These are phyloP conservation scores for Phymatocera aterrima DNA, from an alignment of 2,888 invertebrate species.

Conservation along the genomic window DNA sequence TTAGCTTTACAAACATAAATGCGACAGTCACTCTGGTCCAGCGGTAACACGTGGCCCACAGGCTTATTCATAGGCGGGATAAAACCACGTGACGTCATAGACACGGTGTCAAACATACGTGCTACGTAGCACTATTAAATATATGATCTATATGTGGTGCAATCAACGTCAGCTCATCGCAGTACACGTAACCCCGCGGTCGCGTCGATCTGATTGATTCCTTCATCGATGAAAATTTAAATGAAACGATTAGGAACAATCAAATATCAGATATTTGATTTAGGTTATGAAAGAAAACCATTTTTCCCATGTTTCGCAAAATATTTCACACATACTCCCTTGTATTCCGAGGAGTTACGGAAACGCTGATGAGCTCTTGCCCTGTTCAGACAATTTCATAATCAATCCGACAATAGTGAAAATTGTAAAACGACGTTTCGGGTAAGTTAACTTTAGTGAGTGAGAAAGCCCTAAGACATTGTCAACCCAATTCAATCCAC, in stretches of 20 bases:
- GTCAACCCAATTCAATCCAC: too few relatives aligned
- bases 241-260: too few relatives aligned
- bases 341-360: too few relatives aligned
- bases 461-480: too few relatives aligned
- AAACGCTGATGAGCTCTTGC: too few relatives aligned
- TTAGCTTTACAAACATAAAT: constrained; percentile 12
- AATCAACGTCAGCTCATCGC: not conserved
- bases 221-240: not conserved
- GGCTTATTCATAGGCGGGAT: constrained; percentile 25
- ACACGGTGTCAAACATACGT: not conserved
- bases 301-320: too few relatives aligned
- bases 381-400: not conserved
- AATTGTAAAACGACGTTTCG: not conserved
- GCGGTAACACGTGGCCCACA: constrained; percentile 29
- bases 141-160: not conserved
- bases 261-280: too few relatives aligned
- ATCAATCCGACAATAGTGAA: not conserved
- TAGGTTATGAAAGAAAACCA: too few relatives aligned
- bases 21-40: constrained; percentile 29
- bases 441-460: too few relatives aligned
- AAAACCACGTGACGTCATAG: constrained; percentile 13
- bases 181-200: not conserved
- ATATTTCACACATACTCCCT: too few relatives aligned
- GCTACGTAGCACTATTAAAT: too few relatives aligned
- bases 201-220: not conserved